phyloP scores from a whole-genome alignment of 2,113 vertebrate genomes.

The Mastomys natalensis region DNA sequence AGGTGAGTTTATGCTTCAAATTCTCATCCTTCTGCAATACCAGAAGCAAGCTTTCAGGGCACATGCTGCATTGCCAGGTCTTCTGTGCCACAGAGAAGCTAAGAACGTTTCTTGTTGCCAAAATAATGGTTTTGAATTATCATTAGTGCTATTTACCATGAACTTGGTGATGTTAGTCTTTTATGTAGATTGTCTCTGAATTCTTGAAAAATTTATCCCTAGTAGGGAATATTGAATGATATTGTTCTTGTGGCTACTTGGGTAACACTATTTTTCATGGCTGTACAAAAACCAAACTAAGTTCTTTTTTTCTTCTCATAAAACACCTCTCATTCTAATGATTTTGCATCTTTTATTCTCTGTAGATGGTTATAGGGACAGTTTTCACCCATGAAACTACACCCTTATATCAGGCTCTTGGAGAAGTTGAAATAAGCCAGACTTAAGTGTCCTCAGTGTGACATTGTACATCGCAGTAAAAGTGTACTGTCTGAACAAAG shows the following conservation, averaged over 20 bases:
- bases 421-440: neutral
- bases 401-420: conserved; percentile 11
- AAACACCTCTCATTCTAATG: conserved; percentile 90
- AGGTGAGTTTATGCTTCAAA: conserved; percentile 85
- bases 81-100: conserved; percentile 92
- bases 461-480: neutral
- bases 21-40: conserved; percentile 92
- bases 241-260: conserved; percentile 93
- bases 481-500: neutral
- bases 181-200: conserved; percentile 90
- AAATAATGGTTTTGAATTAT: conserved; percentile 89
- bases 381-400: conserved; percentile 88
- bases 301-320: conserved; percentile 90
- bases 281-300: conserved; percentile 91
- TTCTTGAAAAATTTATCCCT: conserved; percentile 93
- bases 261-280: conserved; percentile 93
- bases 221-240: conserved; percentile 90
- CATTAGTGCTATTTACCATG: conserved; percentile 92
- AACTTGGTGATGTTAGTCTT: conserved; percentile 91
- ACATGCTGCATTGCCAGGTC: conserved; percentile 90
- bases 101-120: conserved; percentile 91
- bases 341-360: conserved; percentile 92
- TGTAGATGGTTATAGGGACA: conserved; percentile 91
- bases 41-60: conserved; percentile 89
- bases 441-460: neutral